A percentile compares a stretch with the other conserved stretches of the same genome.
These are phyloP conservation scores for Caenorhabditis wallacei DNA, from an alignment of 2,888 invertebrate species.

Conservation along the genomic window DNA sequence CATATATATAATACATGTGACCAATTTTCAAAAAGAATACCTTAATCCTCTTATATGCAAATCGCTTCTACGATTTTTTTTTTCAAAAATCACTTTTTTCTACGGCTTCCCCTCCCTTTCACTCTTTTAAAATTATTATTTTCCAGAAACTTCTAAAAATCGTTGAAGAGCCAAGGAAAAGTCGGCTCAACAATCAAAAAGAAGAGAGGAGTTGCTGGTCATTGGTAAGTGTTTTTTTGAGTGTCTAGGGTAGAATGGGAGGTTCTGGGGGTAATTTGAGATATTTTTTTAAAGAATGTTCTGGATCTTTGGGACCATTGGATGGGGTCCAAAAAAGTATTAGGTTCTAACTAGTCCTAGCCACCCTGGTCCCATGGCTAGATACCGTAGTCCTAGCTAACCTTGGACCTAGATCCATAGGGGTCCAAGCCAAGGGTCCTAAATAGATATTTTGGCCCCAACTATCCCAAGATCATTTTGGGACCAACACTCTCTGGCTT, in stretches of 20 bases:
- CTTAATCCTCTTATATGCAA: slow-evolving; percentile 3
- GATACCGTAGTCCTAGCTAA: no score
- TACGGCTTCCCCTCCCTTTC: slow-evolving; percentile 1
- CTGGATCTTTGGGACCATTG: no score
- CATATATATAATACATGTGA: not conserved
- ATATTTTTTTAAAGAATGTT: no score
- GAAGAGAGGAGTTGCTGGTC: slow-evolving; percentile 43
- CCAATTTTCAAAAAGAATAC: no score
- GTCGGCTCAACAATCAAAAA: slow-evolving; percentile 56
- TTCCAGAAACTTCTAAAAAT: slow-evolving; percentile 14
- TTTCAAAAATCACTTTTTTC: slow-evolving; percentile 33
- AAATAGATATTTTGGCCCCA: no score
- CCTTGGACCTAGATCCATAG: no score
- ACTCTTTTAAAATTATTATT: not conserved
- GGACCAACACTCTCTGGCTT: no score
- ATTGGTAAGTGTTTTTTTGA: slow-evolving; percentile 47
- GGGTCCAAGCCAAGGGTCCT: no score
- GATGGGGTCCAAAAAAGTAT: no score
- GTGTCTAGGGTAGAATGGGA: not conserved
- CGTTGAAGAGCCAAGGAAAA: not conserved
- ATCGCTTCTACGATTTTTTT: slow-evolving; percentile 2
- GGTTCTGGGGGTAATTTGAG: not conserved
- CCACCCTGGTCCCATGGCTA: no score
- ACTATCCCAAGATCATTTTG: no score
- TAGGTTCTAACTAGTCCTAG: no score